phyloP scores from a whole-genome alignment of 2,113 vertebrate species.

The Nerophis lumbriciformis region DNA sequence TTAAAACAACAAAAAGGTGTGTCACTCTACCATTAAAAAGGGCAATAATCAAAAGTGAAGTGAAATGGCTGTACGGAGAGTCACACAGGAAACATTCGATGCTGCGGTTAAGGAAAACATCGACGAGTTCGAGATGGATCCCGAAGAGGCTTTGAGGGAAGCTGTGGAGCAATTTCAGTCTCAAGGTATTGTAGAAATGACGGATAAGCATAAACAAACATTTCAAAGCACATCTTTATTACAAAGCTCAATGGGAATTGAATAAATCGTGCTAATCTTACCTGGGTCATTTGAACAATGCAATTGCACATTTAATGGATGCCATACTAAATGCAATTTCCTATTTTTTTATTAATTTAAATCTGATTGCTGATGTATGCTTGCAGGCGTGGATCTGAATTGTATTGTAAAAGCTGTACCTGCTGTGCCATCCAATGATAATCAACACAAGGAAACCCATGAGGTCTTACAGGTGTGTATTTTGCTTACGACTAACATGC shows the following conservation, averaged over 20 bases:
- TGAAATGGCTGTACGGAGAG: constrained; percentile 79
- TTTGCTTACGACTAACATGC: not conserved
- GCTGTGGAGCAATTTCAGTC: constrained; percentile 89
- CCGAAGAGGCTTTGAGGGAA: constrained; percentile 82
- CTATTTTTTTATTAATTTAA: not conserved
- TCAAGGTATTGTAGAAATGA: constrained; percentile 72
- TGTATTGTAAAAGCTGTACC: constrained; percentile 82
- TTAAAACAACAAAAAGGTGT: not conserved
- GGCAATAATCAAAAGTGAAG: not conserved
- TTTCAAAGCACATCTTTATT: too few relatives aligned
- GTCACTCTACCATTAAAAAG: constrained; percentile 3
- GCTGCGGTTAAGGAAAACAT: constrained; percentile 86
- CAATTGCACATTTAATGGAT: not conserved
- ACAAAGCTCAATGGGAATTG: too few relatives aligned
- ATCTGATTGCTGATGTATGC: not conserved
- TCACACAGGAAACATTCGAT: constrained; percentile 92
- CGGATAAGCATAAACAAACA: not conserved
- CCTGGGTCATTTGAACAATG: not conserved
- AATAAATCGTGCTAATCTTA: not conserved
- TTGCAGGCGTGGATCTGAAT: constrained; percentile 85
- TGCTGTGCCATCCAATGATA: constrained; percentile 40
- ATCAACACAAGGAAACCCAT: constrained; percentile 71
- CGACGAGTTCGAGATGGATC: constrained; percentile 85
- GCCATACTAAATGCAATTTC: not conserved
- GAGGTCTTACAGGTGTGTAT: constrained; percentile 79